Base-by-base conservation (phyloP, 2,888 invertebrate species). In the Tromatobia lineatoria region DNA sequence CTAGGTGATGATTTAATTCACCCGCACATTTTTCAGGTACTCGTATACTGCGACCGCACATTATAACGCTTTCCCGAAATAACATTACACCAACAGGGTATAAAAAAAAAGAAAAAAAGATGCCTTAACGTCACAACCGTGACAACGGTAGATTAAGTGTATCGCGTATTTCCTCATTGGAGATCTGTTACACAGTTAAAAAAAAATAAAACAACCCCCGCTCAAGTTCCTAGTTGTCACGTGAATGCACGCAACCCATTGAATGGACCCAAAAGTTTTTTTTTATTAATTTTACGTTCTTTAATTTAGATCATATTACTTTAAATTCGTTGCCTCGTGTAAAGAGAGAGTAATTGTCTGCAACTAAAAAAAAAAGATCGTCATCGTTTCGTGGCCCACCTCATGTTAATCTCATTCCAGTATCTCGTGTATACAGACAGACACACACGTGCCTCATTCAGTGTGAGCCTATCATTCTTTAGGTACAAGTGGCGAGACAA, bases 21-120 rank as follows among this genome's bases (percentile, higher is more conserved):
- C 67, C 76, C 67, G 73, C 66, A 73, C 80, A 73, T 83, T 80
- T 77, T 73, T 80, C 83, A 77, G 83, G 80, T 83, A 83, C 83
- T 83, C 83, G 83, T 83, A 83, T 75, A 52, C 47, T 50, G 25
- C 66, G 83, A 38, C 42, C 61, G 67, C 71, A 80, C 83, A 71
- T 80, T 25, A 38, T 61, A 77, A 67, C 34, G 66, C 42, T 76
- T 67, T 70, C 70, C 69, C 76, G 80, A 83, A 83, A 83, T 83
- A 83, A 83, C 83, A 83, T 83, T 83, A 80, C 83, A 61, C 73
- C 66, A 66, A 66, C 15, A 38, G 52, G 2, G 34, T 67, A 25
- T 45, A 70, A 64, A 64, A 11, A 13, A 47, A 69, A 45, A 42
- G 4, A 42, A 59, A 47, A 34, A 61, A 74, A 11, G 42, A 64